A percentile compares a stretch with the other conserved stretches of the same genome.
Conservation (phyloP, 2,113 vertebrate genomes). For the Coreoperca whiteheadi region DNA sequence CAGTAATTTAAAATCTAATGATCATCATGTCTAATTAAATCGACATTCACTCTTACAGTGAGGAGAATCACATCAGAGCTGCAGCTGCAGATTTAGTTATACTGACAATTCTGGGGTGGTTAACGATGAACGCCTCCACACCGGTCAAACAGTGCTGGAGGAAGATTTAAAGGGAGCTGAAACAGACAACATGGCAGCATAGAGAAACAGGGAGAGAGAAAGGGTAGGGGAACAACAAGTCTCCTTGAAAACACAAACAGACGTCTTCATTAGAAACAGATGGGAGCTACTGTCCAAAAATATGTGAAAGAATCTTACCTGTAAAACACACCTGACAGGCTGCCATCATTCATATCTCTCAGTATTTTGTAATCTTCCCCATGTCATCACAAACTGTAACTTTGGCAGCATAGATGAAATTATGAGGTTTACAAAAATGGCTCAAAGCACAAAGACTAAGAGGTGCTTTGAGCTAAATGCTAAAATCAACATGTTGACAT, state of each 20-base stretch:
- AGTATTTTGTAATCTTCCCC: too few relatives aligned
- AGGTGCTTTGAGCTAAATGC: not conserved
- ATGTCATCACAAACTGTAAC: too few relatives aligned
- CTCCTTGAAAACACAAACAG: not conserved
- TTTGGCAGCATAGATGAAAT: not conserved
- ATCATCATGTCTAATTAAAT: constrained; percentile 43
- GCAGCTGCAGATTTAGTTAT: constrained; percentile 30
- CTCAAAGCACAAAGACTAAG: not conserved
- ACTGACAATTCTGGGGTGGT: constrained; percentile 1
- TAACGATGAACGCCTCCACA: constrained; percentile 23
- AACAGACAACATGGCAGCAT: not conserved
- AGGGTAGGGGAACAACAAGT: not conserved
- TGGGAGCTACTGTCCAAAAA: not conserved
- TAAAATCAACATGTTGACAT: too few relatives aligned
- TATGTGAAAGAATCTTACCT: not conserved
- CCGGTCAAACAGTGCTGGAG: constrained; percentile 6
- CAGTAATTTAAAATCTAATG: constrained; percentile 40
- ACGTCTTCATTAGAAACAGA: not conserved
- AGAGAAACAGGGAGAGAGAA: not conserved
- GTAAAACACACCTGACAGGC: not conserved
- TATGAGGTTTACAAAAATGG: not conserved
- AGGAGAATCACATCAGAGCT: constrained; percentile 28
- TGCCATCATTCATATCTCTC: not conserved
- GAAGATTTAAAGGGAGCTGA: constrained; percentile 10
- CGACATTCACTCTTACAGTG: constrained; percentile 6